phyloP scores from a whole-genome alignment of 2,797 vertebrate species.

The Apogon hyalosoma region DNA sequence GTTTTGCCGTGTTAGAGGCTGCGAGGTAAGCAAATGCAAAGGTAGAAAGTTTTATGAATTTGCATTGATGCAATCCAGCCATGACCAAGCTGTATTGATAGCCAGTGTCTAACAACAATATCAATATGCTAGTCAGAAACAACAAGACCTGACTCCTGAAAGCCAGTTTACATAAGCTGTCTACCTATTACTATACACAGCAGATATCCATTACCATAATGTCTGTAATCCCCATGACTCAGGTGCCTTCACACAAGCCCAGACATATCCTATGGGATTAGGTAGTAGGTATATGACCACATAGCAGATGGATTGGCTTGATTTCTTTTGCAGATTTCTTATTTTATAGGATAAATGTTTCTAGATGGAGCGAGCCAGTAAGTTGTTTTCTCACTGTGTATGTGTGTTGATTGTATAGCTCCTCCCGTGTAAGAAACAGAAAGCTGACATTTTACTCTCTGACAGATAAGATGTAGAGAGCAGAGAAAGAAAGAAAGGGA shows the following conservation, averaged over 20 bases:
- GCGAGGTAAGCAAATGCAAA: no score
- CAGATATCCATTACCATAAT: constrained; percentile 62
- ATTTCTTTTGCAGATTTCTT: constrained; percentile 10
- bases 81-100: constrained; percentile 17
- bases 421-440: constrained; percentile 50
- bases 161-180: constrained; percentile 32
- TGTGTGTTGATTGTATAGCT: constrained; percentile 30
- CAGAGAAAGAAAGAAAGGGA: constrained; percentile 17
- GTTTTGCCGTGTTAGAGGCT: no score
- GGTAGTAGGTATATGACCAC: constrained; percentile 10
- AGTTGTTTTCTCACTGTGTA: constrained; percentile 17
- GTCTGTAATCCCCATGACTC: constrained; percentile 68
- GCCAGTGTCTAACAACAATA: constrained; percentile 42
- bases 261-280: constrained; percentile 36
- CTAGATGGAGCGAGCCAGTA: constrained; percentile 10
- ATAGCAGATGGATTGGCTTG: constrained; percentile 38
- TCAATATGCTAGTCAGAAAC: constrained; percentile 55
- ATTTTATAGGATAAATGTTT: constrained; percentile 22
- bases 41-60: no score
- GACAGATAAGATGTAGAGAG: constrained; percentile 48
- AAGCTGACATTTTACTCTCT: constrained; percentile 74
- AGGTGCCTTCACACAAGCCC: constrained; percentile 56
- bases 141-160: constrained; percentile 33
- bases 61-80: constrained; percentile 30
- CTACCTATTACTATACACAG: constrained; percentile 43